Conservation (phyloP, 1,140 invertebrate species). For the Microplitis demolitor region DNA sequence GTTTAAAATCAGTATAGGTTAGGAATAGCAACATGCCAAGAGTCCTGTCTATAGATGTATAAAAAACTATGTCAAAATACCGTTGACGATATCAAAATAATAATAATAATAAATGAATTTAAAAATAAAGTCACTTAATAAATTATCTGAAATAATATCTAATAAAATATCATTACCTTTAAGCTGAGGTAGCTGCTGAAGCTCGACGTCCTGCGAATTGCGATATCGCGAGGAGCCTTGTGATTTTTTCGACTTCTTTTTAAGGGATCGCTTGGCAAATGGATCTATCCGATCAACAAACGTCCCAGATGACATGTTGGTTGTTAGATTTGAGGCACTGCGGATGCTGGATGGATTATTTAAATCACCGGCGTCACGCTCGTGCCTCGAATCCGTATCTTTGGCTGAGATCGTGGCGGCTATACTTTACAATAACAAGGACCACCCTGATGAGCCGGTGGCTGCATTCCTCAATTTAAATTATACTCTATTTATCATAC, state of each 20-base stretch:
- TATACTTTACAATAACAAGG: slow-evolving; percentile 21
- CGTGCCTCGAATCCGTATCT: slow-evolving; percentile 34
- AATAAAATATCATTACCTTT: slow-evolving; percentile 72
- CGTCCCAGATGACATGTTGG: slow-evolving; percentile 76
- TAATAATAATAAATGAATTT: neutral
- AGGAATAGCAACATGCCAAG: slow-evolving; percentile 9
- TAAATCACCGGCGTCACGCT: slow-evolving; percentile 32
- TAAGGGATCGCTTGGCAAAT: slow-evolving; percentile 88
- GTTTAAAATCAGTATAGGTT: neutral
- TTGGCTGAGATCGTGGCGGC: slow-evolving; percentile 33
- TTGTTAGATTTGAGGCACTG: slow-evolving; percentile 43
- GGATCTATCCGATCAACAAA: slow-evolving; percentile 95
- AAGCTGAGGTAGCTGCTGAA: slow-evolving; percentile 82
- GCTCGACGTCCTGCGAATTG: slow-evolving; percentile 86
- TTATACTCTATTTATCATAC: neutral
- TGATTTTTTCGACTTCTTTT: slow-evolving; percentile 92
- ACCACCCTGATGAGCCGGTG: slow-evolving; percentile 13
- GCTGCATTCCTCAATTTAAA: slow-evolving; percentile 24
- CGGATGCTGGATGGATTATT: slow-evolving; percentile 31
- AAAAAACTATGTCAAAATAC: slow-evolving; percentile 18
- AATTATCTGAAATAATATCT: neutral
- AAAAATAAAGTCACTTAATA: neutral
- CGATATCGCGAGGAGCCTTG: slow-evolving; percentile 89
- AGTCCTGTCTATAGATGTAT: slow-evolving; percentile 7
- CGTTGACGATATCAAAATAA: slow-evolving; percentile 4